phyloP scores from a whole-genome alignment of 1,140 invertebrate genomes.

The Drosophila ironensis region DNA sequence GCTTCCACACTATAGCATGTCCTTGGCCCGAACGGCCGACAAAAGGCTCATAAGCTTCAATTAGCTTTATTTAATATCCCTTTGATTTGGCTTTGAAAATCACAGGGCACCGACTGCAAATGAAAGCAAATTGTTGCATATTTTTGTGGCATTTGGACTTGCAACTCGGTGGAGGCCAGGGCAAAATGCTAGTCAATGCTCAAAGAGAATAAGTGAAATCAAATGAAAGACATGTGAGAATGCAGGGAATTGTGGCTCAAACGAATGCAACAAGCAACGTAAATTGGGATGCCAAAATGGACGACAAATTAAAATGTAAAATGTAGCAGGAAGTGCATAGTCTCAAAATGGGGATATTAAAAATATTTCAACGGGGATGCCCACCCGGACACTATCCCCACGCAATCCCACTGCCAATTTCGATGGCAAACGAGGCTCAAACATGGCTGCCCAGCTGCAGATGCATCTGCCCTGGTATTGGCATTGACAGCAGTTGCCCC shows the following conservation, averaged over 20 bases:
- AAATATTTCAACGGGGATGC: conserved; percentile 29
- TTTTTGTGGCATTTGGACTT: conserved; percentile 34
- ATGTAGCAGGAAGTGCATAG: conserved; percentile 44
- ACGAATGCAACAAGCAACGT: conserved; percentile 13
- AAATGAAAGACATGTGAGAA: conserved; percentile 38
- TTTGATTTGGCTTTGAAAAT: neutral
- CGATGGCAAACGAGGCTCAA: conserved; percentile 17
- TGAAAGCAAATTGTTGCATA: conserved; percentile 39
- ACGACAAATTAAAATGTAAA: conserved; percentile 68
- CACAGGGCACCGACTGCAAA: conserved; percentile 28
- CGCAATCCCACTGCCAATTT: conserved; percentile 9
- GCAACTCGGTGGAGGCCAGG: conserved; percentile 9
- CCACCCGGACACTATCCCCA: neutral
- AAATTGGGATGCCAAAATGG: conserved; percentile 24
- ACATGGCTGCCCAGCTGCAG: conserved; percentile 45
- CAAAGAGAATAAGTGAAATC: conserved; percentile 34
- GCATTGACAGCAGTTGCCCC: conserved; percentile 14
- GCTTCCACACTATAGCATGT: neutral
- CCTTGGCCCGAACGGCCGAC: neutral
- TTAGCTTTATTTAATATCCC: conserved; percentile 31
- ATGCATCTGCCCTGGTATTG: neutral
- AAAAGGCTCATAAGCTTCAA: conserved; percentile 36
- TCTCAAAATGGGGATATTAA: conserved; percentile 30
- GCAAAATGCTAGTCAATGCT: conserved; percentile 11
- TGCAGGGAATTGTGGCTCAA: neutral